Percentiles rank a stretch among this genome's conserved stretches.
These are phyloP conservation scores for Pseudomyrmex sp. DNA, from an alignment of 1,140 invertebrate genomes.

Conservation along the genomic window DNA sequence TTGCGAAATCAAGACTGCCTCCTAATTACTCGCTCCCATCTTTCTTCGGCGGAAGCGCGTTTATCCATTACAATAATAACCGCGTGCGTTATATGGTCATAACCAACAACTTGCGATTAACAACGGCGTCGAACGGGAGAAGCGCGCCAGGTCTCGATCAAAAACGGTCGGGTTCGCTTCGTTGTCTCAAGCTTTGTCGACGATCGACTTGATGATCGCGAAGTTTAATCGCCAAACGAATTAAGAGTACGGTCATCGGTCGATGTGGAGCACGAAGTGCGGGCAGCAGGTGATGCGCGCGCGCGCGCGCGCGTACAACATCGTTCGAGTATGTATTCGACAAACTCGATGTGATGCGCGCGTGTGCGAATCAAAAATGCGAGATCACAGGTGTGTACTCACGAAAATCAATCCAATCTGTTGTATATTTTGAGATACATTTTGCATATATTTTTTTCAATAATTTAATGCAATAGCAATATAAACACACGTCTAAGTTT, in stretches of 20 bases:
- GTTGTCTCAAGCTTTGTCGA: conserved; percentile 34
- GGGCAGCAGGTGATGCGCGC: conserved; percentile 63
- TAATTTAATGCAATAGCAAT: neutral
- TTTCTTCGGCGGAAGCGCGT: conserved; percentile 63
- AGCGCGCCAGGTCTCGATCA: conserved; percentile 30
- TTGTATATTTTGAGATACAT: neutral
- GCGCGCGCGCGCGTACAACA: conserved; percentile 11
- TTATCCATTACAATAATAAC: conserved; percentile 72
- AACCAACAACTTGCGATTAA: conserved; percentile 66
- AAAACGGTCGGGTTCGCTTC: neutral
- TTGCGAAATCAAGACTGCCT: conserved; percentile 65
- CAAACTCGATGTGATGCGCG: conserved; percentile 47
- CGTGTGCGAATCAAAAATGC: neutral
- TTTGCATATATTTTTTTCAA: neutral
- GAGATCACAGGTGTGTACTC: neutral
- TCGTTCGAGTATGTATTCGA: conserved; percentile 66
- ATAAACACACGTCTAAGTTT: too few species aligned
- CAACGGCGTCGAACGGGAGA: conserved; percentile 40
- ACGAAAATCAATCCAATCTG: conserved; percentile 13
- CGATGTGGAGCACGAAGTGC: conserved; percentile 34
- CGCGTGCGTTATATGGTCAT: conserved; percentile 57
- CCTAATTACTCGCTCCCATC: conserved; percentile 51
- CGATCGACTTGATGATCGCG: conserved; percentile 25
- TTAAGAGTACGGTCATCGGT: conserved; percentile 67
- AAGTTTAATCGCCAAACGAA: conserved; percentile 66